Base-by-base conservation (phyloP, 2,113 vertebrate genomes). In the Oenanthe oenanthe region DNA sequence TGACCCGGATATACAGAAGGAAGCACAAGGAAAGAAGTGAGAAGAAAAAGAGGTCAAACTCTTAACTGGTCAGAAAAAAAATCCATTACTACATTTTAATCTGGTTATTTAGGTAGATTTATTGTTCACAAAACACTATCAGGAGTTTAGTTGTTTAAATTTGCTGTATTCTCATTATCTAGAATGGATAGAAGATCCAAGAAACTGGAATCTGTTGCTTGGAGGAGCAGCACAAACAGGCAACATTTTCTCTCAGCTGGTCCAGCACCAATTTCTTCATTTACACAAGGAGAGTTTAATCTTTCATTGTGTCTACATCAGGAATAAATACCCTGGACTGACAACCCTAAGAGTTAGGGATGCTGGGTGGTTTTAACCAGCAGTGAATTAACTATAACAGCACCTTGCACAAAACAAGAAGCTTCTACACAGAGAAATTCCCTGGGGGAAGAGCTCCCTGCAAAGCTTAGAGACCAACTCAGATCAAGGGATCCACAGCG, bases 351-450 rank as follows among this genome's bases (percentile, higher is more conserved):
- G 3, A 31, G 8, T 18, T 32, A 21, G 18, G 66, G 34, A 32
- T 6, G 25, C 48, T 0, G 1, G 0, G 38, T 17, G 34, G 1
- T n/a, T 83, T 45, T n/a, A 36, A 54, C 31, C 3, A 1, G 38
- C 4, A 10, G 24, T 29, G 40, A 78, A 72, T 9, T 58, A 1
- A 2, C 40, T 63, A 0, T 3, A 56, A 60, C 0, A 1, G 26
- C 9, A 43, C 34, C 24, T 47, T 8, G 13, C 11, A 34, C 16
- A 36, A 21, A 83, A 7, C 19, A 24, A 12, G 50, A 54, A 40
- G 20, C 4, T 72, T 40, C 36, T 26, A 14, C 5, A 40, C 0
- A 13, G 71, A 42, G 48, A 40, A 43, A 20, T 20, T 74, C 31
- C 43, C 26, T 11, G 28, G 9, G 45, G 25, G 10, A 77, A 56